phyloP scores from a whole-genome alignment of 1,140 invertebrate genomes.

The Globodera rostochiensis region DNA sequence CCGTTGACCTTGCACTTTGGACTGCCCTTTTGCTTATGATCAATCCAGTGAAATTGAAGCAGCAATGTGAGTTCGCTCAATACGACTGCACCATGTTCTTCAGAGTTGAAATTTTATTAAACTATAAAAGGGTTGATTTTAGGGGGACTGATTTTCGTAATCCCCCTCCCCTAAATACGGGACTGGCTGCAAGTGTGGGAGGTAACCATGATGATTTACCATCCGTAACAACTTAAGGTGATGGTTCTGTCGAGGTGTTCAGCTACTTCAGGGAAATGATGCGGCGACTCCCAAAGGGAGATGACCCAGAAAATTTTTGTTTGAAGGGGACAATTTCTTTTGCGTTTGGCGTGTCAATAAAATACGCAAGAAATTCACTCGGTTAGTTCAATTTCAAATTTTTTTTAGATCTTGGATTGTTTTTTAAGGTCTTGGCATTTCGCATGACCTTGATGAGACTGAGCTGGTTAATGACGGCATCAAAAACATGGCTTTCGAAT shows the following conservation, averaged over 20 bases:
- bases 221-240: conserved; percentile 17
- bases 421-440: conserved; percentile 23
- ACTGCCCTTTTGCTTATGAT: conserved; percentile 29
- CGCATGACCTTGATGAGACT: conserved; percentile 29
- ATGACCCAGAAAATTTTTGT: conserved; percentile 11
- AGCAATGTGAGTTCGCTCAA: conserved; percentile 20
- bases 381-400: not conserved
- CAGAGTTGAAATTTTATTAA: too few relatives aligned
- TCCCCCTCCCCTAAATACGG: not conserved
- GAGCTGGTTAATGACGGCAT: conserved; percentile 33
- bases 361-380: conserved; percentile 33
- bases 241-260: conserved; percentile 36
- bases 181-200: too few relatives aligned
- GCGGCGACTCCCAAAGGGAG: not conserved
- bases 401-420: not conserved
- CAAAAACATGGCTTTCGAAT: conserved; percentile 30
- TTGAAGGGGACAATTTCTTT: conserved; percentile 27
- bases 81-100: too few relatives aligned
- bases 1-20: conserved; percentile 23
- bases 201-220: not conserved
- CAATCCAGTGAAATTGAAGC: conserved; percentile 33
- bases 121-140: too few relatives aligned
- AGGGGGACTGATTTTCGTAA: too few relatives aligned
- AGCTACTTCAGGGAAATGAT: conserved; percentile 10
- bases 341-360: conserved; percentile 28